phyloP scores from a whole-genome alignment of 2,797 vertebrate genomes.

The Poeciliopsis gracilis region DNA sequence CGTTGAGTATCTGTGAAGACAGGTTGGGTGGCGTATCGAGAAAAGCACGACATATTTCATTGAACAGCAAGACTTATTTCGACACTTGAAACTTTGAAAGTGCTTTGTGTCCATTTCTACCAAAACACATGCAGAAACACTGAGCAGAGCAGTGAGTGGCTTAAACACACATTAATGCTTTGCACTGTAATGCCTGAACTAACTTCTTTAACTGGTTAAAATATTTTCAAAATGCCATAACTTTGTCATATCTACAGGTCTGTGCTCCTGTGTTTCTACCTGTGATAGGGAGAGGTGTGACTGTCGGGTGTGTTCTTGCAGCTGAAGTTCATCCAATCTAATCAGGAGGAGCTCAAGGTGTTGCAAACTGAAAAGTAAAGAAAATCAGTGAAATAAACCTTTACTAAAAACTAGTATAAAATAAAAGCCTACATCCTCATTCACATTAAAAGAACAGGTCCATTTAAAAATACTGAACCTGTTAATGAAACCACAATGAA shows the following conservation, averaged over 20 bases:
- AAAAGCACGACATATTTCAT: neutral
- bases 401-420: too few relatives aligned
- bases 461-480: neutral
- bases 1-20: neutral
- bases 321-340: neutral
- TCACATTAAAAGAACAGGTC: neutral
- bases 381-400: too few relatives aligned
- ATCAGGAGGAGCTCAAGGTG: neutral
- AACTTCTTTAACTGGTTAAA: neutral
- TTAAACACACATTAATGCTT: neutral
- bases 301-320: neutral
- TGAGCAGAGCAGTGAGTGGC: neutral
- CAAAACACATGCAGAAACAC: neutral
- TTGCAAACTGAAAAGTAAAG: too few relatives aligned
- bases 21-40: neutral
- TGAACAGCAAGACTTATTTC: neutral
- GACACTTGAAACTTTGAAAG: neutral
- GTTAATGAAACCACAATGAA: neutral
- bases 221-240: neutral
- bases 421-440: neutral
- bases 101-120: neutral
- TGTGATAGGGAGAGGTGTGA: neutral
- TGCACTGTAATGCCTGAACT: neutral
- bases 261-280: neutral
- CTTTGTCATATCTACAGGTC: neutral